phyloP scores from a whole-genome alignment of 1,140 invertebrate genomes.

The Calephelis virginiensis region DNA sequence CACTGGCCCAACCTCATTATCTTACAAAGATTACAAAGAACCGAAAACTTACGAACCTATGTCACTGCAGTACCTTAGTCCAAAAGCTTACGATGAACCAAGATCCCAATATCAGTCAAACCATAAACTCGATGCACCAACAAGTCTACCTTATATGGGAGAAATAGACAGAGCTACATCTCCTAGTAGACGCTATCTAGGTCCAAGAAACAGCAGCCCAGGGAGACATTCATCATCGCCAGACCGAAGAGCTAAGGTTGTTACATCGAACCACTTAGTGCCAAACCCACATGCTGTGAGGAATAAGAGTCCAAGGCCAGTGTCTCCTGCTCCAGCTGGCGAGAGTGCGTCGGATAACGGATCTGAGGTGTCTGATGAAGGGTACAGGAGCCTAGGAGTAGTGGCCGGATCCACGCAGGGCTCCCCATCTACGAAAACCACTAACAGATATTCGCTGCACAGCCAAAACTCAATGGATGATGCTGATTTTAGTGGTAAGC shows the following conservation, averaged over 20 bases:
- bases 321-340: conserved; percentile 61
- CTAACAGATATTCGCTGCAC: conserved; percentile 81
- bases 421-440: conserved; percentile 66
- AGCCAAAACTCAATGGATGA: conserved; percentile 84
- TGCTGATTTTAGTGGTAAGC: conserved; percentile 83
- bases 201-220: conserved; percentile 69
- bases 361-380: conserved; percentile 92
- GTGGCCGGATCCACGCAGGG: conserved; percentile 78
- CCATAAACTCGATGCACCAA: conserved; percentile 53
- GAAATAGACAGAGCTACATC: conserved; percentile 55
- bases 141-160: conserved; percentile 64
- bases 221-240: conserved; percentile 61
- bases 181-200: conserved; percentile 52
- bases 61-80: conserved; percentile 51
- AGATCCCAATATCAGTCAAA: conserved; percentile 53
- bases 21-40: conserved; percentile 52
- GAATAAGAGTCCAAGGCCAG: conserved; percentile 64
- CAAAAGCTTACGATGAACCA: conserved; percentile 57
- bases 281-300: conserved; percentile 59
- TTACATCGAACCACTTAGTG: conserved; percentile 60
- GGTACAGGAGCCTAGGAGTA: conserved; percentile 88
- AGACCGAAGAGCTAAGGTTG: conserved; percentile 61
- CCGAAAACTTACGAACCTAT: conserved; percentile 70
- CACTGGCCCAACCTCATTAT: conserved; percentile 63
- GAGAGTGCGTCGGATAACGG: conserved; percentile 88